Evolutionary conservation across 2,888 invertebrate species (phyloP), one percentile per base, ranked within the genome.

Genomic region (Oscheius sp.): DNA sequence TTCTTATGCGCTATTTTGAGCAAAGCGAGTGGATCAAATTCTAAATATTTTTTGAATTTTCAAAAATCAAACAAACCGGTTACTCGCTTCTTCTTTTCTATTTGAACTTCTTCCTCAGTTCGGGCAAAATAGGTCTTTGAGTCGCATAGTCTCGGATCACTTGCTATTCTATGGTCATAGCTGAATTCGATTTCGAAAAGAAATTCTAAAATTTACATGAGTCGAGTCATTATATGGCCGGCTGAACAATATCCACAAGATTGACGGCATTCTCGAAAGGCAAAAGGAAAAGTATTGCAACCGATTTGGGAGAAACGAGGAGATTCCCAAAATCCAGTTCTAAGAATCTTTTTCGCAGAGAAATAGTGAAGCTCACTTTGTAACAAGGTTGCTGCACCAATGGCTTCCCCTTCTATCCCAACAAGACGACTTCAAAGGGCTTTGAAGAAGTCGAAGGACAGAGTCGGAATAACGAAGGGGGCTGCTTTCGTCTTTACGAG

Each of bases 231-330:
- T 12, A 65, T 65, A 25, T 57, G 52, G 31, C 74, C 76, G 5
- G 76, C 72, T 10, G 78, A 72, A 69, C 84, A 84, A 69, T 81
- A 84, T 10, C 84, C 84, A 69, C 84, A 84, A 10, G 81, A 76
- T 37, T 71, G 73, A 15, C 82, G 72, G 39, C 84, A 84, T 29
- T 82, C 80, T n/a, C 83, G 70, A 65, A 84, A 84, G 0, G 84
- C 83, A 53, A 83, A 80, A 0, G 84, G 83, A 52, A 82, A 80
- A 1, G 79, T 77, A 3, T 75, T 74, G 58, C 84, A 84, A 27
- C 80, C 75, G 20, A 79, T 48, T 12, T 65, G 65, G 39, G 67
- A 71, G 58, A 70, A 76, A 15, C 66, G 68, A 3, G 72, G 57
- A n/a, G 71, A 71, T 34, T 73, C 68, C 80, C 78, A 81, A 57